phyloP scores from a whole-genome alignment of 1,140 invertebrate species.

The Drosophila biarmipes region DNA sequence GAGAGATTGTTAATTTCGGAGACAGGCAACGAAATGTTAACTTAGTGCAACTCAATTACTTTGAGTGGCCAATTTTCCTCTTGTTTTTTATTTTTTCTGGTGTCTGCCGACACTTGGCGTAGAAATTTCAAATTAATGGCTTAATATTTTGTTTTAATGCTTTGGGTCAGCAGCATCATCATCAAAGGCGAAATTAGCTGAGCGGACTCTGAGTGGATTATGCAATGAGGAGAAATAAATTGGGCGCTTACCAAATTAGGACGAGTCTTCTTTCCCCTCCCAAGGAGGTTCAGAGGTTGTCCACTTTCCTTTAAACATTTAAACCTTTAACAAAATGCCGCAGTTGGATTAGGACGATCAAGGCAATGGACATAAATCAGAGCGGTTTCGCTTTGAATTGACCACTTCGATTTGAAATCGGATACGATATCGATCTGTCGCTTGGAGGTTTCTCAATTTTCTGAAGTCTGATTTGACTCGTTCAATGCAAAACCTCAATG shows the following conservation, averaged over 20 bases:
- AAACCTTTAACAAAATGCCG: background rate
- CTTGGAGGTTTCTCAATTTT: constrained; percentile 37
- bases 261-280: constrained; percentile 1
- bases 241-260: constrained; percentile 10
- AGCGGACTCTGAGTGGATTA: constrained; percentile 24
- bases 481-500: constrained; percentile 53
- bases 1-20: constrained; percentile 21
- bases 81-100: constrained; percentile 21
- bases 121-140: constrained; percentile 62
- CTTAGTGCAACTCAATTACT: constrained; percentile 62
- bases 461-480: constrained; percentile 14
- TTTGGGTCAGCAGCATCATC: constrained; percentile 34
- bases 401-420: constrained; percentile 8
- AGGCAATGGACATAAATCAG: constrained; percentile 7
- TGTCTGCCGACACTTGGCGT: constrained; percentile 52
- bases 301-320: constrained; percentile 17
- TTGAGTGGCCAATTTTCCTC: constrained; percentile 69
- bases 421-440: constrained; percentile 43
- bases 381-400: constrained; percentile 11
- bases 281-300: constrained; percentile 6
- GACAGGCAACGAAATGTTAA: constrained; percentile 29
- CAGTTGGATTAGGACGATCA: background rate
- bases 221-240: constrained; percentile 45
- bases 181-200: constrained; percentile 26
- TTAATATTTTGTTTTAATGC: constrained; percentile 58